These are phyloP conservation scores for Zaprionus bogoriensis DNA, from an alignment of 2,888 invertebrate species.

Conservation along the genomic window DNA sequence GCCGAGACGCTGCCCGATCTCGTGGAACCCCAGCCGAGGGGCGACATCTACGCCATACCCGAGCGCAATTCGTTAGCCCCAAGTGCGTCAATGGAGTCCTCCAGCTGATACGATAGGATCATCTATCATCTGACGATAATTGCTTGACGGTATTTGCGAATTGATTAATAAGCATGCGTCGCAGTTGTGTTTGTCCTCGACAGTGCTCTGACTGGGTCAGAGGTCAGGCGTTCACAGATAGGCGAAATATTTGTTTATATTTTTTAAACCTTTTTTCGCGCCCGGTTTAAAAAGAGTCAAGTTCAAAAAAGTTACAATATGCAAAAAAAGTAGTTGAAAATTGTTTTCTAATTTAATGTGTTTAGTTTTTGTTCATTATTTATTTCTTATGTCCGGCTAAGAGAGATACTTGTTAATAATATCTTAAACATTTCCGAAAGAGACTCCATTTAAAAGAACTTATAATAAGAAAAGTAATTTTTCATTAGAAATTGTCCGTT, in stretches of 20 bases:
- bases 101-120: slow-evolving; percentile 26
- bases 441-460: no score
- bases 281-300: no score
- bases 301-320: no score
- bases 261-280: no score
- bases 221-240: slow-evolving; percentile 38
- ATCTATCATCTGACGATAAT: slow-evolving; percentile 41
- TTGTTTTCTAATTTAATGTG: no score
- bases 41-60: slow-evolving; percentile 31
- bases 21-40: slow-evolving; percentile 13
- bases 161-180: slow-evolving; percentile 44
- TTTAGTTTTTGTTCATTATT: no score
- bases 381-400: no score
- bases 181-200: slow-evolving; percentile 11
- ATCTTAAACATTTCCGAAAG: no score
- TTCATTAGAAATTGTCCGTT: no score
- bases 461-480: no score
- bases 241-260: neutral
- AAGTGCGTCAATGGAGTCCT: slow-evolving; percentile 48
- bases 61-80: slow-evolving; percentile 14
- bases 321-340: no score
- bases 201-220: neutral
- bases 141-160: slow-evolving; percentile 30
- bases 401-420: no score
- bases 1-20: neutral